Percentiles rank a stretch among this genome's conserved stretches.
phyloP scores from a whole-genome alignment of 2,113 vertebrate species.

The Dunckerocampus dactyliophorus region DNA sequence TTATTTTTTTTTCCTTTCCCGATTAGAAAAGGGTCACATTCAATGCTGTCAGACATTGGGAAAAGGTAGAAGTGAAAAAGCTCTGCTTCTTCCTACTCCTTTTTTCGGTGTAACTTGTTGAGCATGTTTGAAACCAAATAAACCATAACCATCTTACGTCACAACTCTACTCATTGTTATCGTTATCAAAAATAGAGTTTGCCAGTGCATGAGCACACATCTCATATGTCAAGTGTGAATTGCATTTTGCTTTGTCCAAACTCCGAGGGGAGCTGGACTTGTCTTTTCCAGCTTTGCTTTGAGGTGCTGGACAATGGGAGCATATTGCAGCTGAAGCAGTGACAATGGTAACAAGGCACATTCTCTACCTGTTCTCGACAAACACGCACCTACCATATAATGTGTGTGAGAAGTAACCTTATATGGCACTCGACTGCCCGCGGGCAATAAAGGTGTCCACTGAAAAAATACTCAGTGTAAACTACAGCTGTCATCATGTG shows the following conservation, averaged over 20 bases:
- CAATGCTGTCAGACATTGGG: too few relatives aligned
- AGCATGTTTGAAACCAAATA: too few relatives aligned
- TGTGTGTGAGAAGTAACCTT: constrained; percentile 15
- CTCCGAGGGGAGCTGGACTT: neutral
- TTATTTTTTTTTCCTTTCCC: too few relatives aligned
- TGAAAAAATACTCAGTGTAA: neutral
- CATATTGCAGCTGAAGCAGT: constrained; percentile 34
- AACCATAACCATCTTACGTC: too few relatives aligned
- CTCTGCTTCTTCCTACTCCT: too few relatives aligned
- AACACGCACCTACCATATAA: constrained; percentile 18
- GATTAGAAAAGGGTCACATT: too few relatives aligned
- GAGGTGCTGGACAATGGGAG: constrained; percentile 12
- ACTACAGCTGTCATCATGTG: neutral
- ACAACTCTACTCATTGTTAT: too few relatives aligned
- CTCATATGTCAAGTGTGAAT: neutral
- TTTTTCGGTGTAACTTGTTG: too few relatives aligned
- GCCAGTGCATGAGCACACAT: neutral
- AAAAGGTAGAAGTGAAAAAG: too few relatives aligned
- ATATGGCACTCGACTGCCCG: constrained; percentile 3
- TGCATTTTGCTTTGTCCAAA: neutral
- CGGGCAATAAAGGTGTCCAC: neutral
- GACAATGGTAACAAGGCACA: constrained; percentile 54
- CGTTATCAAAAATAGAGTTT: neutral
- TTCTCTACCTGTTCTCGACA: constrained; percentile 14
- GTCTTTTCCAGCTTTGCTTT: neutral